Conservation (phyloP, 2,888 invertebrate genomes). For the Alcis repandata region DNA sequence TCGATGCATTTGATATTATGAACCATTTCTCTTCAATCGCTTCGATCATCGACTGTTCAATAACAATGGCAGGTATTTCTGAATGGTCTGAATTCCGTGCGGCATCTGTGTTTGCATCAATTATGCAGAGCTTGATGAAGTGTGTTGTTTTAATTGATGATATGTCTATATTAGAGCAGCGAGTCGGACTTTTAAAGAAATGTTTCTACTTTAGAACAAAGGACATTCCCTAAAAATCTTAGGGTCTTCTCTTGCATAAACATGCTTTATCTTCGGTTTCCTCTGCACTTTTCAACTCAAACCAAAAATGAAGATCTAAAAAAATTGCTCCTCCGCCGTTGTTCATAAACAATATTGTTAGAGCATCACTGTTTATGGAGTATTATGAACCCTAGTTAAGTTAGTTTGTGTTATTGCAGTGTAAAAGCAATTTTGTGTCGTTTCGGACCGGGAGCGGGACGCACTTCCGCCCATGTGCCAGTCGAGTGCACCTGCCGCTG, state of each 20-base stretch:
- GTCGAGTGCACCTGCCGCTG: constrained; percentile 30
- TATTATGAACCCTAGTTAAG: constrained; percentile 11
- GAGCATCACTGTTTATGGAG: too few relatives aligned
- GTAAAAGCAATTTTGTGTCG: constrained; percentile 36
- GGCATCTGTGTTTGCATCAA: background rate
- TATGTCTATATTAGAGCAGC: background rate
- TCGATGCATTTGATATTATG: constrained; percentile 2
- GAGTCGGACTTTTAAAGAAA: too few relatives aligned
- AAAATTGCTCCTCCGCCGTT: background rate
- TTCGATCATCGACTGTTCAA: constrained; percentile 4
- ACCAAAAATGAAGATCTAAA: background rate
- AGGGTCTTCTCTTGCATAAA: background rate
- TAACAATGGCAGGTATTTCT: constrained; percentile 20
- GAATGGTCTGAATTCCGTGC: constrained; percentile 11
- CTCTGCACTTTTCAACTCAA: background rate
- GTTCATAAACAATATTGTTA: too few relatives aligned
- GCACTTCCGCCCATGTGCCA: constrained; percentile 33
- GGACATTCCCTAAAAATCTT: background rate
- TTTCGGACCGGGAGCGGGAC: constrained; percentile 11
- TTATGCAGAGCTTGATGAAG: constrained; percentile 6
- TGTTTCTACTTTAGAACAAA: too few relatives aligned
- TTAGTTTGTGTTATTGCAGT: constrained; percentile 24
- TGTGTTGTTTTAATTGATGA: constrained; percentile 10
- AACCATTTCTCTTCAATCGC: constrained; percentile 5
- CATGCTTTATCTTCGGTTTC: background rate